Conservation (phyloP, 2,113 vertebrate species). For the Elachura formosa region DNA sequence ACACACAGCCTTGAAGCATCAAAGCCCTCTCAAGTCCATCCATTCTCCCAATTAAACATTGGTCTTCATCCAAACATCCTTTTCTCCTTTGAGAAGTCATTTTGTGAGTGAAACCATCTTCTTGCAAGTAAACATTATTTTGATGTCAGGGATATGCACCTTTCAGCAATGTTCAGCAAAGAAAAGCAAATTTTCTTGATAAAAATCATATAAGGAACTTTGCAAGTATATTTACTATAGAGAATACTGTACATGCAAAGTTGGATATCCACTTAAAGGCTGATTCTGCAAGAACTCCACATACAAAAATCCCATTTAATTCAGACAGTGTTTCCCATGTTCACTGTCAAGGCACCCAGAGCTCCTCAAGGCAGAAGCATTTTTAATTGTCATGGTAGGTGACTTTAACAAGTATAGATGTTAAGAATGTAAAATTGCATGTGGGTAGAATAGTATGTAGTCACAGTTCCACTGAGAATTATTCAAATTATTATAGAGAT, state of each 20-base stretch:
- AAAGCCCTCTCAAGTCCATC: background rate
- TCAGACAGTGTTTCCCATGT: background rate
- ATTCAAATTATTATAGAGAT: background rate
- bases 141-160: background rate
- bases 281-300: background rate
- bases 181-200: too few relatives aligned
- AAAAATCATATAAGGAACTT: background rate
- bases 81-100: background rate
- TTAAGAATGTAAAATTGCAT: fast-evolving
- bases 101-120: background rate
- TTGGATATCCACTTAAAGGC: background rate
- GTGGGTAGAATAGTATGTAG: background rate
- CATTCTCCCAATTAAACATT: background rate
- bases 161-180: background rate
- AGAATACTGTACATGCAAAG: background rate
- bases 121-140: background rate
- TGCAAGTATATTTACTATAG: background rate
- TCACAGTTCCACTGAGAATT: background rate
- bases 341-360: background rate
- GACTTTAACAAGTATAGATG: background rate
- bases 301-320: background rate
- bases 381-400: background rate
- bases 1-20: background rate
- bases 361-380: background rate
- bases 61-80: background rate